These are phyloP conservation scores for Oscheius sp. DNA, from an alignment of 2,888 invertebrate species.

Conservation along the genomic window DNA sequence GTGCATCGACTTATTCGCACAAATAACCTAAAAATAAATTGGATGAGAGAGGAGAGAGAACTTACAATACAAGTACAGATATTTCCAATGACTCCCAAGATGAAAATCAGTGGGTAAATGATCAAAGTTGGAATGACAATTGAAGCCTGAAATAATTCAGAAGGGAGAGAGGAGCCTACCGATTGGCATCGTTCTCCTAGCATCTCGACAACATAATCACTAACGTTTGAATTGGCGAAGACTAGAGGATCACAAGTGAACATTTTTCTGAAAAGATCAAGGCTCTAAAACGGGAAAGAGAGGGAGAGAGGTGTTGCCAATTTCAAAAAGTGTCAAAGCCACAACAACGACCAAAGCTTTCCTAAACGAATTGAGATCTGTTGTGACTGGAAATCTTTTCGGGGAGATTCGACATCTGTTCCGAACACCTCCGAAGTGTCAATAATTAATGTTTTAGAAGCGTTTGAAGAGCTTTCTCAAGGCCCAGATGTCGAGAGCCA, in stretches of 20 bases:
- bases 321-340: too few relatives aligned
- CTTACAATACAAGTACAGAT: constrained; percentile 66
- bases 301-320: background rate
- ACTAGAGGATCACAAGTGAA: constrained; percentile 33
- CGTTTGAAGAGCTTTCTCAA: too few relatives aligned
- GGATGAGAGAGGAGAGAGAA: too few relatives aligned
- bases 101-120: constrained; percentile 61
- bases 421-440: too few relatives aligned
- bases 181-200: constrained; percentile 58
- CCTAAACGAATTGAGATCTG: too few relatives aligned
- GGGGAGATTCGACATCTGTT: too few relatives aligned
- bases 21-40: too few relatives aligned
- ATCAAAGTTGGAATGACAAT: constrained; percentile 61
- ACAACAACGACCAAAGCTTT: too few relatives aligned
- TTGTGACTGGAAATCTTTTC: too few relatives aligned
- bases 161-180: constrained; percentile 30
- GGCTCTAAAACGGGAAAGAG: background rate
- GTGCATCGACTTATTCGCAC: constrained; percentile 62
- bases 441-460: too few relatives aligned
- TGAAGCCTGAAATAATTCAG: constrained; percentile 44
- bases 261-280: background rate
- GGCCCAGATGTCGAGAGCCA: too few relatives aligned
- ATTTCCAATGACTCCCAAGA: constrained; percentile 66
- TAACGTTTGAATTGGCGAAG: constrained; percentile 49
- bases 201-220: constrained; percentile 47